Conservation (phyloP, 1,140 invertebrate species). For the Trichogramma pretiosum region DNA sequence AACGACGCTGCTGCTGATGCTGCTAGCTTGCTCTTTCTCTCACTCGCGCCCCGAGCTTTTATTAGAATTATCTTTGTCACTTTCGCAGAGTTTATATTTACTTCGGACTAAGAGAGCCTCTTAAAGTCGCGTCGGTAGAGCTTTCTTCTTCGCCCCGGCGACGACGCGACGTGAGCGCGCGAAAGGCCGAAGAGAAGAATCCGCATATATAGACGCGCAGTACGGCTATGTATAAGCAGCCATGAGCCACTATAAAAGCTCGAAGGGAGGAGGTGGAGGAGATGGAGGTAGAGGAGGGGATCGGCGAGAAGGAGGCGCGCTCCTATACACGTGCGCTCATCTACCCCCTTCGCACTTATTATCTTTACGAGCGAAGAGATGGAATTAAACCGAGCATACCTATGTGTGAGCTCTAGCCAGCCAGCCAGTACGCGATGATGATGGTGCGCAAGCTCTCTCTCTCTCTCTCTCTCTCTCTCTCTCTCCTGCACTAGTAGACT, state of each 20-base stretch:
- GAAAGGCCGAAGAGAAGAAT: not conserved
- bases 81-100: slow-evolving; percentile 49
- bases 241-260: no score
- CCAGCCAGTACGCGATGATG: no score
- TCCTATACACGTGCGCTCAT: no score
- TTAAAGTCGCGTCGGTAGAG: slow-evolving; percentile 31
- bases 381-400: slow-evolving; percentile 45
- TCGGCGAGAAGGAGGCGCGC: slow-evolving; percentile 10
- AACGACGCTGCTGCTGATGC: slow-evolving; percentile 23
- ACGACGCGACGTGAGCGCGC: slow-evolving; percentile 17
- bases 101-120: slow-evolving; percentile 40
- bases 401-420: slow-evolving; percentile 24
- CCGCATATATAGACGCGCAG: no score
- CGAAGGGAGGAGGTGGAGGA: no score
- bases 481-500: no score
- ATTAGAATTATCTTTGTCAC: slow-evolving; percentile 50
- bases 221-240: no score
- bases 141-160: slow-evolving; percentile 1
- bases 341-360: slow-evolving; percentile 43
- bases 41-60: slow-evolving; percentile 38
- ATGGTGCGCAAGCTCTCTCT: no score
- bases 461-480: no score
- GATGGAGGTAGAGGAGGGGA: not conserved
- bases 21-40: slow-evolving; percentile 18
- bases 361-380: slow-evolving; percentile 47